Percentiles rank a stretch among this genome's conserved stretches.
phyloP scores from a whole-genome alignment of 2,797 vertebrate genomes.

The Prunella strophiata region DNA sequence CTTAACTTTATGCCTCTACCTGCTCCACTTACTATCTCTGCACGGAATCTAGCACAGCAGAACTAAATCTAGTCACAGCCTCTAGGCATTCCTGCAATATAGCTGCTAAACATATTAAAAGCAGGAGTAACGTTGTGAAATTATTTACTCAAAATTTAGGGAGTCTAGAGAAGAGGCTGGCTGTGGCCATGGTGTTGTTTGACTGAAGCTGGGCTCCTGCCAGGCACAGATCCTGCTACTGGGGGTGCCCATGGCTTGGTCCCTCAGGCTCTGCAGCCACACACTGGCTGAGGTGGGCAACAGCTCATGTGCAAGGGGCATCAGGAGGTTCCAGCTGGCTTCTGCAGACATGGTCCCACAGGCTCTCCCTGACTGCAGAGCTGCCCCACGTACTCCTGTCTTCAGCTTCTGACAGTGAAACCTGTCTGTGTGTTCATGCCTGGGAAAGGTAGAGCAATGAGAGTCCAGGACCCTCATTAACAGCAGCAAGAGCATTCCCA shows the following conservation, averaged over 20 bases:
- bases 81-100: neutral
- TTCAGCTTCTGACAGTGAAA: neutral
- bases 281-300: neutral
- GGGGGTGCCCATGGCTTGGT: accelerated
- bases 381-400: neutral
- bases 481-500: neutral
- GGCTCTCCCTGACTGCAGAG: neutral
- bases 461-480: neutral
- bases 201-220: accelerated
- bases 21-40: conserved; percentile 20
- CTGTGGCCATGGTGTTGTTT: neutral
- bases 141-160: neutral
- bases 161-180: neutral
- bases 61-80: conserved; percentile 23
- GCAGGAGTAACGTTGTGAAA: neutral
- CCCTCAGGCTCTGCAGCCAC: neutral
- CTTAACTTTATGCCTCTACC: conserved; percentile 56
- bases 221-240: neutral
- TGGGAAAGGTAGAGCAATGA: neutral
- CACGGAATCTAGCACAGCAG: conserved; percentile 22
- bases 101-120: neutral
- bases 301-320: neutral
- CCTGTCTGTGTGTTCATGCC: neutral
- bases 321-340: neutral
- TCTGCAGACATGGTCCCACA: neutral